Conservation (phyloP, 2,113 vertebrate genomes). For the Terrapene triunguis region DNA sequence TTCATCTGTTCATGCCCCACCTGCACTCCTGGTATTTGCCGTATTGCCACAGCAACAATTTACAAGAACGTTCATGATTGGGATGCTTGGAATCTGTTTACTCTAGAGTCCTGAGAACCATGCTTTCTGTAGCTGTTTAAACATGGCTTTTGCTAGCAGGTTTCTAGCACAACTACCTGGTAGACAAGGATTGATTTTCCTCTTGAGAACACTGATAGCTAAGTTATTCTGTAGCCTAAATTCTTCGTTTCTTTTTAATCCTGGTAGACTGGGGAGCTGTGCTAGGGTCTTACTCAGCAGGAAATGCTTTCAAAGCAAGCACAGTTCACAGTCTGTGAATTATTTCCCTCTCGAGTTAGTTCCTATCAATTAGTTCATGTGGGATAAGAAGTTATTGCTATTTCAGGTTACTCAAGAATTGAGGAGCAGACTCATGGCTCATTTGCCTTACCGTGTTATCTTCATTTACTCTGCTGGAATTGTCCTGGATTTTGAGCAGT, state of each 20-base stretch:
- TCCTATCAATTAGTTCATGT: conserved; percentile 31
- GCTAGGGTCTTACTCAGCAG: conserved; percentile 47
- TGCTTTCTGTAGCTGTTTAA: not conserved
- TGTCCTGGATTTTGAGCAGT: conserved; percentile 35
- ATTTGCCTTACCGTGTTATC: conserved; percentile 25
- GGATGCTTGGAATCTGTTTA: not conserved
- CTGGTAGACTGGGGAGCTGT: conserved; percentile 13
- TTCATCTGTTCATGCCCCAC: not conserved
- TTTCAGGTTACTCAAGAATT: conserved; percentile 17
- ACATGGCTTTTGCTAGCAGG: not conserved
- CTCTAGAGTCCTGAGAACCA: not conserved
- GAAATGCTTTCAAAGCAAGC: conserved; percentile 54
- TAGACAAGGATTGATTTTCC: not conserved
- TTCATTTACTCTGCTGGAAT: conserved; percentile 15
- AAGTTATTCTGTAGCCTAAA: conserved; percentile 10
- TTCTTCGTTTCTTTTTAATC: conserved; percentile 33
- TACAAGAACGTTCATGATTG: not conserved
- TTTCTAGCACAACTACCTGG: not conserved
- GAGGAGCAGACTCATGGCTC: conserved; percentile 41
- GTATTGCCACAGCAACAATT: not conserved
- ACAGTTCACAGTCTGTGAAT: conserved; percentile 7
- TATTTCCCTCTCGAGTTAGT: conserved; percentile 39
- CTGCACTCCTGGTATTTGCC: not conserved
- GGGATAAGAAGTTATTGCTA: conserved; percentile 33
- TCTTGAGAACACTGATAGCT: not conserved